A percentile compares a stretch with the other conserved stretches of the same genome.
phyloP scores from a whole-genome alignment of 2,888 invertebrate species.

The Protonemura montana region DNA sequence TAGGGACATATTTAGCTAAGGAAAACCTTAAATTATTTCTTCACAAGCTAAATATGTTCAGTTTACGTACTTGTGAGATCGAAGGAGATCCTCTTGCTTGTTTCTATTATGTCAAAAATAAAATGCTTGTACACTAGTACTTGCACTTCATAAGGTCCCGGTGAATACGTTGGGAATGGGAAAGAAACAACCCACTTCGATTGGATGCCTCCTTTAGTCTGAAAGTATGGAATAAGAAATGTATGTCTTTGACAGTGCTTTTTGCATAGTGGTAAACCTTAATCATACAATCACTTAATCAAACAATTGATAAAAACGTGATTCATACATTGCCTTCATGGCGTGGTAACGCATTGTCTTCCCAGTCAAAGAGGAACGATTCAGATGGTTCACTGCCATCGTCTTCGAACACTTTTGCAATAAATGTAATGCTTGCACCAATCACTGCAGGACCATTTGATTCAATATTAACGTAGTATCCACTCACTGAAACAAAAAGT shows the following conservation, averaged over 20 bases:
- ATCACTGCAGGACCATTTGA: constrained; percentile 74
- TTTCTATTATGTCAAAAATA: constrained; percentile 58
- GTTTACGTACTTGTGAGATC: constrained; percentile 61
- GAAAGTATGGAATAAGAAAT: background rate
- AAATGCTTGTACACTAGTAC: constrained; percentile 61
- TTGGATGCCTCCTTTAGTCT: constrained; percentile 60
- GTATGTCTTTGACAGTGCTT: background rate
- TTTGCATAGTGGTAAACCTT: background rate
- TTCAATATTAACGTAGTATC: constrained; percentile 62
- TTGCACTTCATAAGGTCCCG: constrained; percentile 68
- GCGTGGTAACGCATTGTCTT: constrained; percentile 66
- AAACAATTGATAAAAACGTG: constrained; percentile 53
- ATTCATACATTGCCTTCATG: constrained; percentile 59
- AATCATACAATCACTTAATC: background rate
- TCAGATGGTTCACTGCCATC: constrained; percentile 58
- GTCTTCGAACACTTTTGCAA: constrained; percentile 64
- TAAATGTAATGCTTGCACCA: constrained; percentile 76
- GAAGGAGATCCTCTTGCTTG: constrained; percentile 57
- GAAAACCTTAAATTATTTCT: no score
- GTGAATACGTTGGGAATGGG: constrained; percentile 61
- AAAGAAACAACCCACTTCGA: constrained; percentile 72
- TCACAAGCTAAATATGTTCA: no score
- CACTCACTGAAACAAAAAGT: constrained; percentile 13
- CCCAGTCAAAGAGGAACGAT: constrained; percentile 66
- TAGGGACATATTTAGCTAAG: no score